phyloP scores from a whole-genome alignment of 1,140 invertebrate genomes.

The Euwallacea fornicatus region DNA sequence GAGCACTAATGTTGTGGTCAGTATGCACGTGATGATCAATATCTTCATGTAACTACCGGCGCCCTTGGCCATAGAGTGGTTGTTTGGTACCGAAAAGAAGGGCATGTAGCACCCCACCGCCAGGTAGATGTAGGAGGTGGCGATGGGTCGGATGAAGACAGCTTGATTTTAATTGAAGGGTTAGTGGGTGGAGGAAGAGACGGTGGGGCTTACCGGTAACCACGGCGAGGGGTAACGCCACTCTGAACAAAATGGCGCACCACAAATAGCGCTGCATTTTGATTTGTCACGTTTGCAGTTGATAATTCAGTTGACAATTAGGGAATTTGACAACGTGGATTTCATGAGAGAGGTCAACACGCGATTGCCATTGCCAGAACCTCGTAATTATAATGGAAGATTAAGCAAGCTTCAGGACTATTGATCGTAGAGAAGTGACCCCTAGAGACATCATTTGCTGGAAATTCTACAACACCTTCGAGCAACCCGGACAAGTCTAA shows the following conservation, averaged over 20 bases:
- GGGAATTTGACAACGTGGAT: background rate
- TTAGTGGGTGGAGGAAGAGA: background rate
- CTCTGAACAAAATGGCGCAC: constrained; percentile 17
- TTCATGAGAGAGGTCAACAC: too few relatives aligned
- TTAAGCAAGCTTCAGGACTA: too few relatives aligned
- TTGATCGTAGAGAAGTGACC: too few relatives aligned
- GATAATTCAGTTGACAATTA: background rate
- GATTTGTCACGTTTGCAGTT: background rate
- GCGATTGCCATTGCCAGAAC: too few relatives aligned
- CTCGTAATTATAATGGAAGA: too few relatives aligned
- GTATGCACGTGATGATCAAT: constrained; percentile 5
- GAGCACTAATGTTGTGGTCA: constrained; percentile 13
- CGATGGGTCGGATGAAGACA: constrained; percentile 17
- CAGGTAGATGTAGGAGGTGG: constrained; percentile 24
- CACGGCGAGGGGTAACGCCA: constrained; percentile 3
- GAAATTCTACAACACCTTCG: too few relatives aligned
- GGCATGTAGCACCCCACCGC: constrained; percentile 27
- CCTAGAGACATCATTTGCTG: too few relatives aligned
- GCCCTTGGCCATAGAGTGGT: background rate
- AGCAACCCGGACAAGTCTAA: too few relatives aligned
- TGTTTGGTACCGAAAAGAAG: constrained; percentile 27
- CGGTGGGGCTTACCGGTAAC: background rate
- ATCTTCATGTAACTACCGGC: constrained; percentile 29
- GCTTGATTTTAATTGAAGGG: constrained; percentile 15
- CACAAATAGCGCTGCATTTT: constrained; percentile 26